Conservation (phyloP, 2,113 vertebrate genomes). For the Phalacrocorax brasilianus region DNA sequence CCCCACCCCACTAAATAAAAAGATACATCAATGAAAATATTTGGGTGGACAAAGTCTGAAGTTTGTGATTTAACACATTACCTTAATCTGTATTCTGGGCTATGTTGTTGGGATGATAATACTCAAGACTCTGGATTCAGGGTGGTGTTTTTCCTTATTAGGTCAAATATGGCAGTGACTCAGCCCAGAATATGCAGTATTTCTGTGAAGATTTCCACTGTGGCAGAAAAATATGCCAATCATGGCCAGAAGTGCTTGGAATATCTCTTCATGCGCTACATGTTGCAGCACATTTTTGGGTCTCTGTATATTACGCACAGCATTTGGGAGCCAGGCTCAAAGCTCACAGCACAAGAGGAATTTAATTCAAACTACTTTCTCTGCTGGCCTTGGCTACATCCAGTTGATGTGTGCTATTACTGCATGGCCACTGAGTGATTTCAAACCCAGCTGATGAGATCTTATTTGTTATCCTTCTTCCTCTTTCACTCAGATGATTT, state of each 20-base stretch:
- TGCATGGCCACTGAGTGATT: not conserved
- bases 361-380: not conserved
- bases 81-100: no score
- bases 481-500: not conserved
- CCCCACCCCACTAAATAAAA: not conserved
- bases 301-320: not conserved
- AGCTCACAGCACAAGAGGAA: not conserved
- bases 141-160: not conserved
- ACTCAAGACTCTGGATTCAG: not conserved
- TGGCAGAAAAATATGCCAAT: not conserved
- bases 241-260: not conserved
- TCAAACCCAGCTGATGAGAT: not conserved
- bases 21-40: not conserved
- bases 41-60: not conserved
- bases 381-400: not conserved
- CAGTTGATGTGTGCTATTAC: not conserved
- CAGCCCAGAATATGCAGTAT: not conserved
- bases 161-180: not conserved
- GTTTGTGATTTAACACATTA: not conserved
- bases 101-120: not conserved
- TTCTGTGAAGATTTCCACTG: not conserved
- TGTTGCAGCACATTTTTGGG: not conserved
- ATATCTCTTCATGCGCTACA: not conserved
- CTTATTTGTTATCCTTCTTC: not conserved
- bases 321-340: not conserved